Conservation (phyloP, 1,140 invertebrate species). For the Diorhabda sublineata region DNA sequence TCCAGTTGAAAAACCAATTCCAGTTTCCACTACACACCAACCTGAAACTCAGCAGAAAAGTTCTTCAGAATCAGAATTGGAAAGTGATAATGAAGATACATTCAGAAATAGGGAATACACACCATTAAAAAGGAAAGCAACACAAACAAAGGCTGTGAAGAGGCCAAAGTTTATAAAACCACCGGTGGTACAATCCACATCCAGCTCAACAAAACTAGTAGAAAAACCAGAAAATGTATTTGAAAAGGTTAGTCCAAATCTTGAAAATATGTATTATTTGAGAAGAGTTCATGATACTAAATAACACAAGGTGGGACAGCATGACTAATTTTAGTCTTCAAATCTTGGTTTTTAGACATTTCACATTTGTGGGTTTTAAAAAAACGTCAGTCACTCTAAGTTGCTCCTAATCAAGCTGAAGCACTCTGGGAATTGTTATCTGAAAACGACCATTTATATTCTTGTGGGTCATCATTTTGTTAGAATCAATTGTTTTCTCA, state of each 20-base stretch:
- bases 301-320: no score
- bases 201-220: slow-evolving; percentile 46
- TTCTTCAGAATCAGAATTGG: slow-evolving; percentile 71
- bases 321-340: no score
- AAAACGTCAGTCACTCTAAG: no score
- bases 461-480: no score
- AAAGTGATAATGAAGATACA: slow-evolving; percentile 59
- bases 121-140: slow-evolving; percentile 55
- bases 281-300: no score
- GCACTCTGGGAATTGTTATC: no score
- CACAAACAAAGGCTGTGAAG: slow-evolving; percentile 58
- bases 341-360: no score
- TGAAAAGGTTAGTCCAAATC: slow-evolving; percentile 48
- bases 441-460: no score
- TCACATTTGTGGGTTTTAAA: no score
- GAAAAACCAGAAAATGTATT: slow-evolving; percentile 62
- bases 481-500: no score
- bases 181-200: slow-evolving; percentile 34
- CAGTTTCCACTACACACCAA: not conserved
- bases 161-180: slow-evolving; percentile 61
- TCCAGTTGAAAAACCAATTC: slow-evolving; percentile 16
- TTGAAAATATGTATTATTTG: no score
- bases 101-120: slow-evolving; percentile 44
- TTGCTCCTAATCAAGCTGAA: no score
- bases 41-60: slow-evolving; percentile 23